Percentiles rank a stretch among this genome's conserved stretches.
These are phyloP conservation scores for Cyanoderma ruficeps DNA, from an alignment of 2,113 vertebrate species.

Conservation along the genomic window DNA sequence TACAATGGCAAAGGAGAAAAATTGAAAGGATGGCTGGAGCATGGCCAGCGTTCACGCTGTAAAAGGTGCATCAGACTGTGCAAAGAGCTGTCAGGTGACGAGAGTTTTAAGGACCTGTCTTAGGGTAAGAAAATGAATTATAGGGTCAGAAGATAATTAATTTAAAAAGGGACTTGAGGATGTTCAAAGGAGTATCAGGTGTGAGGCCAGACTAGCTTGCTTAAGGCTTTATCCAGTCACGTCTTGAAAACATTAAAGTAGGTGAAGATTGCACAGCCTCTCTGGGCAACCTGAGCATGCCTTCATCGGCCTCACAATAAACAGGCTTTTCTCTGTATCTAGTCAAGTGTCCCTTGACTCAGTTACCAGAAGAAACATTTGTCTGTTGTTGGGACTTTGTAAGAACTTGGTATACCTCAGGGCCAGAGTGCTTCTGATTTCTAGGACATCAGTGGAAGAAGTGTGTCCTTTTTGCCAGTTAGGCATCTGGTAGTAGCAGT, in stretches of 20 bases:
- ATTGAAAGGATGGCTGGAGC: background rate
- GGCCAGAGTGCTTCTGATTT: background rate
- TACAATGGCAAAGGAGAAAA: background rate
- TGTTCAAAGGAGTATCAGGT: background rate
- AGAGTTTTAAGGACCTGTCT: background rate
- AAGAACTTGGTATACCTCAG: background rate
- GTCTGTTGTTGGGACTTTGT: background rate
- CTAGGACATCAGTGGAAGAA: background rate
- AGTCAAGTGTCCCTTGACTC: background rate
- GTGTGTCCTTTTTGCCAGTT: background rate
- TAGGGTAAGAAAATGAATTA: background rate
- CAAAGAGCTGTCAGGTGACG: fast-evolving
- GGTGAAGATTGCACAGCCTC: background rate
- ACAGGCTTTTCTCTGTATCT: background rate
- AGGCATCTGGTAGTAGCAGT: background rate
- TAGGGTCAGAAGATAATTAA: background rate
- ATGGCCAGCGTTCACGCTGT: fast-evolving
- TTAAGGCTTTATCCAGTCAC: background rate
- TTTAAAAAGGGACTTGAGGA: background rate
- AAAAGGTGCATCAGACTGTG: background rate
- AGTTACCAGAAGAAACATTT: background rate
- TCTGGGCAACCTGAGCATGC: background rate
- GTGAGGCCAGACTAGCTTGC: background rate
- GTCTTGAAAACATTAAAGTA: background rate
- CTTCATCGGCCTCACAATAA: background rate